Evolutionary conservation across 2,888 invertebrate species (phyloP), one percentile per base, ranked within the genome.

Genomic region (Drosophila hamatofila): DNA sequence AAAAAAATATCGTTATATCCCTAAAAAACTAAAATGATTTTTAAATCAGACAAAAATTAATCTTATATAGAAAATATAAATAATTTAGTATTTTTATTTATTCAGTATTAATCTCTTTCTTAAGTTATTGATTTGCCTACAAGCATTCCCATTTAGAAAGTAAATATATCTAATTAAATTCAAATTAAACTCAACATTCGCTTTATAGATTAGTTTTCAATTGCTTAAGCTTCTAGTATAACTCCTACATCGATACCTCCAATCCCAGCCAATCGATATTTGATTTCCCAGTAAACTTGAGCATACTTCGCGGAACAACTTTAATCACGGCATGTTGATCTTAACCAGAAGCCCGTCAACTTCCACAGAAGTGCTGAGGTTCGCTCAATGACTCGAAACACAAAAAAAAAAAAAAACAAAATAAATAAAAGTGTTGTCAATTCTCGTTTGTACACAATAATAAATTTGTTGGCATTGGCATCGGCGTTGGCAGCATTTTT

Each of bases 401-500:
- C 18, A 44, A 9, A 61, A 23, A 8, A 1, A 3, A 46, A 18
- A 30, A 11, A 33, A 11, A 1, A 39, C 11, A 59, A 30, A 11
- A 0, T 5, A 46, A 30, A 37, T 8, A 4, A 9, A 46, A 48
- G 33, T 54, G 52, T 27, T 12, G 46, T 39, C 66, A 48, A 52
- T 52, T 44, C 16, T 14, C 27, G 35, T 51, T 27, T 39, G 18
- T 42, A n/a, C 21, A 35, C 35, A 56, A 49, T 57, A 35, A 55
- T 61, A 27, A 55, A 67, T 72, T 72, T 44, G 21, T 25, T 61
- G 61, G 39, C 61, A 67, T 69, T 64, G 66, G n/a, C 46, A 46
- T 48, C 46, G 46, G 60, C 55, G 46, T 59, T 70, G 59, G 12
- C 57, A 54, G 58, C 55, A 62, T 63, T 73, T 69, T 64, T 71